Conservation (phyloP, 2,797 vertebrate genomes). For the Chanos chanos region DNA sequence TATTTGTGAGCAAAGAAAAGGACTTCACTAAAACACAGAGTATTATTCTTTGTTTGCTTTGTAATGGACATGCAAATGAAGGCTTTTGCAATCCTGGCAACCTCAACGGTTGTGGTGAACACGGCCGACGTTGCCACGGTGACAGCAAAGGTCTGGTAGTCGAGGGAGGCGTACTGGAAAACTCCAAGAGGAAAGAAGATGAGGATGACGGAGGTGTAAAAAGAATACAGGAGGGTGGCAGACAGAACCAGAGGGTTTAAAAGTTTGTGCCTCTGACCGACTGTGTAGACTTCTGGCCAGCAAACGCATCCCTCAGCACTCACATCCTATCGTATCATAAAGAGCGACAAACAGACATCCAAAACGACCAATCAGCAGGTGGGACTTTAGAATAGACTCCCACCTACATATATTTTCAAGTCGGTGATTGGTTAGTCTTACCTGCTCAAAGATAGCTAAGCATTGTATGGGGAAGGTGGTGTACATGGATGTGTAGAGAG, state of each 20-base stretch:
- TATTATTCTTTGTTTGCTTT: too few relatives aligned
- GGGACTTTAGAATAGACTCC: neutral
- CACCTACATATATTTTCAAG: neutral
- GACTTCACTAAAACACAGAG: too few relatives aligned
- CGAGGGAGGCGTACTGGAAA: conserved; percentile 60
- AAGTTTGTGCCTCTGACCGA: conserved; percentile 71
- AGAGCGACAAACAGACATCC: neutral
- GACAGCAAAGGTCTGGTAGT: conserved; percentile 82
- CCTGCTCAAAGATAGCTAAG: conserved; percentile 86
- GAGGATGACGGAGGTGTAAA: conserved; percentile 73
- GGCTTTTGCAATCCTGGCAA: conserved; percentile 42
- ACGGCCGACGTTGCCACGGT: conserved; percentile 71
- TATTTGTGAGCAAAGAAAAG: too few relatives aligned
- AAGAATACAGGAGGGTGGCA: conserved; percentile 68
- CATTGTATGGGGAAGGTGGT: conserved; percentile 74
- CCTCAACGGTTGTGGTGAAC: conserved; percentile 78
- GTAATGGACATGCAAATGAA: neutral
- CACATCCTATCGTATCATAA: conserved; percentile 68
- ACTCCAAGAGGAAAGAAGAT: conserved; percentile 79
- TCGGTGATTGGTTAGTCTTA: conserved; percentile 47
- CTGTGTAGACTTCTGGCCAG: conserved; percentile 75
- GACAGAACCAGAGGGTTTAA: conserved; percentile 73
- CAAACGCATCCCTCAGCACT: conserved; percentile 73
- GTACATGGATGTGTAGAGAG: conserved; percentile 82
- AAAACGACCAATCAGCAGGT: neutral